Base-by-base conservation (phyloP, 2,113 vertebrate species). In the Lepus americanus region DNA sequence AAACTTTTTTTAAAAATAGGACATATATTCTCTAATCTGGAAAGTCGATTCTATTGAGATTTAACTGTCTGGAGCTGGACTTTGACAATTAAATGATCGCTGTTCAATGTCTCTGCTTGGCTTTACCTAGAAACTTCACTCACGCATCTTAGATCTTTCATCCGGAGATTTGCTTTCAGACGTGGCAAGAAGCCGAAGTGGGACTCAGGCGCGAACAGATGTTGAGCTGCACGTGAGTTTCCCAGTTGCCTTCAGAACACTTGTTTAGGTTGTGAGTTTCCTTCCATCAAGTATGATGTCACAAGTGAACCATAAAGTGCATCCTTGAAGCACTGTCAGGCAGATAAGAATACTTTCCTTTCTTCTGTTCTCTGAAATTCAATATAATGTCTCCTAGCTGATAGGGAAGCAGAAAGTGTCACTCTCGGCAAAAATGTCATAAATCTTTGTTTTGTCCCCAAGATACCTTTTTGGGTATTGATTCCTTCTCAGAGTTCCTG, bases 381-480 rank as follows among this genome's bases (percentile, higher is more conserved):
- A 98, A 96, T 98, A 98, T 97, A 96, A 96, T 98, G 97, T 98
- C 97, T 98, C 86, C 96, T 84, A 33, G 97, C 96, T 98, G 98
- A 98, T 97, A 97, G 85, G 98, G 96, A 97, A 97, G 97, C 96
- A 97, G 95, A 97, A 98, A 98, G 98, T 99, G 98, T 99, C 99
- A 98, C 79, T 98, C 95, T 97, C 76, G 82, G 87, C 97, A 98
- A 98, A 99, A 97, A 98, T 98, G 97, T 94, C 94, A 87, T 99
- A 99, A 98, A 98, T 99, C 98, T 98, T 97, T 97, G 98, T 98
- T 98, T 95, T 98, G 98, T 99, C 99, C 99, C 98, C 98, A 98
- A 79, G 98, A 98, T 97, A 97, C 97, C 98, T 98, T 98, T 98
- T 98, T 95, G 94, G 76, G 94, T 98, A 99, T 99, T 98, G 99